A percentile compares a stretch with the other conserved stretches of the same genome.
phyloP scores from a whole-genome alignment of 2,888 invertebrate genomes.

The Tortricodes alternella region DNA sequence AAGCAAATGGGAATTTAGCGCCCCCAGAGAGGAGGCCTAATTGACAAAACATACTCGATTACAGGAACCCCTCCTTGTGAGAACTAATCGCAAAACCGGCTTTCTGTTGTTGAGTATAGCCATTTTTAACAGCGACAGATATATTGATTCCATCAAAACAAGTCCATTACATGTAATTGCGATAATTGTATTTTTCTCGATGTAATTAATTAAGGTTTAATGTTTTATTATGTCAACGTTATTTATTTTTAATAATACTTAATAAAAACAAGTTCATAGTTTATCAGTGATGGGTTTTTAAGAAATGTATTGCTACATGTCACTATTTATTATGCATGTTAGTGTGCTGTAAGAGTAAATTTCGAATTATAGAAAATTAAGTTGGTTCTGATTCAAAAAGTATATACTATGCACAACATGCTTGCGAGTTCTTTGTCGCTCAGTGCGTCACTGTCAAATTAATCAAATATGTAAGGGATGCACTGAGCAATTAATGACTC shows the following conservation, averaged over 20 bases:
- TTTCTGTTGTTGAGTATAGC: slow-evolving; percentile 45
- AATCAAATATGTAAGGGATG: no score
- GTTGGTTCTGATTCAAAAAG: no score
- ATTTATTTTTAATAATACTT: not conserved
- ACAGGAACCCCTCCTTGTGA: slow-evolving; percentile 39
- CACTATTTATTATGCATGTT: no score
- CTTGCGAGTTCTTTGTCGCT: no score
- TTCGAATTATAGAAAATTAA: no score
- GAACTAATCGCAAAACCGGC: slow-evolving; percentile 49
- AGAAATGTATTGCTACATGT: no score
- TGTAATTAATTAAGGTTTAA: no score
- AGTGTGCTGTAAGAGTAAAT: no score
- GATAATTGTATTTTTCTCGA: not conserved
- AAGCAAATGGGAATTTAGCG: slow-evolving; percentile 71
- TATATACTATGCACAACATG: no score
- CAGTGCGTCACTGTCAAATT: no score
- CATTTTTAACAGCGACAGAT: slow-evolving; percentile 8
- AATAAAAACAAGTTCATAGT: not conserved
- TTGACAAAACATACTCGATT: slow-evolving; percentile 72
- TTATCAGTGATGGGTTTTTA: not conserved
- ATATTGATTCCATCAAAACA: not conserved
- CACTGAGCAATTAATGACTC: no score
- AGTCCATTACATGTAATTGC: not conserved
- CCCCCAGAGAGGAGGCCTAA: slow-evolving; percentile 62
- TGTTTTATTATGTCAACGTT: not conserved